Base-by-base conservation (phyloP, 1,140 invertebrate species). In the Papilio machaon region DNA sequence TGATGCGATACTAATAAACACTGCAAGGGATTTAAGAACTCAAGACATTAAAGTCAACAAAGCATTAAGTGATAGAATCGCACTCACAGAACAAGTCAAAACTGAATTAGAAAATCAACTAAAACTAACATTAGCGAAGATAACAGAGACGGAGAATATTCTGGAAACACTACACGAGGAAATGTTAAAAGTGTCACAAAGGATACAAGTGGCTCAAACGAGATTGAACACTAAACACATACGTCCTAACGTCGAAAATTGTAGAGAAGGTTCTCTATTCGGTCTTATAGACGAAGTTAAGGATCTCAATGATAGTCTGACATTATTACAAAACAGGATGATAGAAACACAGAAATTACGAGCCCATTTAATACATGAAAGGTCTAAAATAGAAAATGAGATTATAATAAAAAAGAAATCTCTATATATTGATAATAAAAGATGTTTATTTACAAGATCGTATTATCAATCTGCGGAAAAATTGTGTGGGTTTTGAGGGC, bases 201-300 rank as follows among this genome's bases (percentile, higher is more conserved):
- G 96, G 10, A 95, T 97, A 91, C 97, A 97, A 91, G 96, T 97
- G 9, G 97, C 96, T 5, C 97, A 97, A 88, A 97, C 97, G 5
- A 95, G 97, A 85, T 94, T 98, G 87, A 95, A 97, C 85, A 96
- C 96, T 82, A 95, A 97, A 79, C 95, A 95, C 43, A 94, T 95
- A 49, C 92, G 96, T 15, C 96, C 96, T 2, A 93, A 96, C 30
- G 95, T 97, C 5, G 97, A 97, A 89, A 97, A 96, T 89, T 97
- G 97, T 83, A 95, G 97, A 70, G 97, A 97, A 88, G 90, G 91
- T 0, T 94, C 96, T 15, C 95, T 97, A 86, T 95, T 96, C 81
- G 95, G 96, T 8, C 91, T 97, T 11, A 95, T 97, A 58, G 96
- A 97, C 52, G 97, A 97, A 91, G 96, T 97, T 0, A 96, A 96